Evolutionary conservation across 2,888 invertebrate genomes (phyloP).

Genomic region (Nomada ruficornis): DNA sequence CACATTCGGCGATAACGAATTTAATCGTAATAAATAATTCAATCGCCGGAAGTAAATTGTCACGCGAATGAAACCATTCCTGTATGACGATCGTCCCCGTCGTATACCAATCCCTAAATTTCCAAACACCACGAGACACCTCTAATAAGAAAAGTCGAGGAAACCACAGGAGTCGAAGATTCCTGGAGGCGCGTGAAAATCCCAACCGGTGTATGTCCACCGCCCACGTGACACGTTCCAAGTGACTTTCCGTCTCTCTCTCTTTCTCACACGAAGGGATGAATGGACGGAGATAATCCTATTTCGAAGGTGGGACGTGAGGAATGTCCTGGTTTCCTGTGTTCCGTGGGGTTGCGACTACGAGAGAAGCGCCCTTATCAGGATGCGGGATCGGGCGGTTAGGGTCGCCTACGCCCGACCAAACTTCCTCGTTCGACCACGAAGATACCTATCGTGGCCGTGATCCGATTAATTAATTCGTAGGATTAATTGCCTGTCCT

Average conservation of each 20-base stretch:
- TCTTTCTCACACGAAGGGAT: constrained; percentile 53
- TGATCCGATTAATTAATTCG: constrained; percentile 74
- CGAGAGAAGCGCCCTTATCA: constrained; percentile 58
- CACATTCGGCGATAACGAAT: too few species aligned
- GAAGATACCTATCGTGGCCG: constrained; percentile 61
- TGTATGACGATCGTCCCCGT: too few species aligned
- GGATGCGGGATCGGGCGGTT: constrained; percentile 62
- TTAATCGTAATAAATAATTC: too few species aligned
- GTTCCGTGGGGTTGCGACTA: constrained; percentile 58
- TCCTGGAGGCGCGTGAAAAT: constrained; percentile 33
- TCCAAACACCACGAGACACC: too few species aligned
- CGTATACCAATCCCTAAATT: too few species aligned
- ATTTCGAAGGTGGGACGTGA: constrained; percentile 68
- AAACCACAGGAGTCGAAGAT: not conserved
- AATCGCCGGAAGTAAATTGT: too few species aligned
- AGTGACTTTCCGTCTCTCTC: not conserved
- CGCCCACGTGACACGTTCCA: constrained; percentile 57
- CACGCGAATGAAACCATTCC: too few species aligned
- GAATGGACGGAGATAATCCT: constrained; percentile 66
- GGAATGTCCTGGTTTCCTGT: constrained; percentile 70
- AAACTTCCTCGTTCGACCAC: constrained; percentile 61
- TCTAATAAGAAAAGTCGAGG: not conserved
- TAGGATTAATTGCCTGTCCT: constrained; percentile 71
- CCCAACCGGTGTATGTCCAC: constrained; percentile 5
- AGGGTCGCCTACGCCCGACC: constrained; percentile 67